A percentile compares a stretch with the other conserved stretches of the same genome.
phyloP scores from a whole-genome alignment of 1,140 invertebrate genomes.

The Diplogasteroides magnus region DNA sequence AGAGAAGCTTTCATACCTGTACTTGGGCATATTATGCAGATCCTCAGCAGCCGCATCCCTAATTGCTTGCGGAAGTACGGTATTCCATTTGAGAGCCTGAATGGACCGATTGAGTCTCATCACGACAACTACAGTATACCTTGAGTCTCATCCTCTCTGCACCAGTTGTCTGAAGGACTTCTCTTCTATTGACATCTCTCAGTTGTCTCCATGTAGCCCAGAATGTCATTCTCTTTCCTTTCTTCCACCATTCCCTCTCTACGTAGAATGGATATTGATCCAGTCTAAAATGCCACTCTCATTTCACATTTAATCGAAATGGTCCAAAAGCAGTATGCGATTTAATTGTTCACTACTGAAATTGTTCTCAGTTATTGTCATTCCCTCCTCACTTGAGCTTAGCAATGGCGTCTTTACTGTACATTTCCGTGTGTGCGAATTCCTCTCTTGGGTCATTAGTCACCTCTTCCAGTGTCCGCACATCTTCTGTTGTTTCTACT shows the following conservation, averaged over 20 bases:
- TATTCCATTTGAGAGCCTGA: constrained; percentile 50
- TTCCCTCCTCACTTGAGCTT: constrained; percentile 29
- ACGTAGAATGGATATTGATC: constrained; percentile 49
- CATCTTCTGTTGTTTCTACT: too few relatives aligned
- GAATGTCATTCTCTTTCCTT: constrained; percentile 51
- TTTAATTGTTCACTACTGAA: too few relatives aligned
- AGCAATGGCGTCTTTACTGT: constrained; percentile 24
- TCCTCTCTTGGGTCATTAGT: background rate
- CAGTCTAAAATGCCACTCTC: constrained; percentile 31
- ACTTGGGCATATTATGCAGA: constrained; percentile 21
- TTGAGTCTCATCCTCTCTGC: constrained; percentile 33
- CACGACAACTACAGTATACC: too few relatives aligned
- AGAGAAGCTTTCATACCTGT: constrained; percentile 10
- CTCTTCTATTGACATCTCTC: constrained; percentile 41
- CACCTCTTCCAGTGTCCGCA: too few relatives aligned
- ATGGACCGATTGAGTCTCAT: too few relatives aligned
- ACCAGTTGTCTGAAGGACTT: constrained; percentile 35
- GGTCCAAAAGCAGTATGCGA: background rate
- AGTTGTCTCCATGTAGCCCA: constrained; percentile 50
- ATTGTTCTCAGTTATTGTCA: background rate
- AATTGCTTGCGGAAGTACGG: constrained; percentile 49
- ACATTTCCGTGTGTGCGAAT: constrained; percentile 16
- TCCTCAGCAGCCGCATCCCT: constrained; percentile 46
- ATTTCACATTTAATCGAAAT: background rate
- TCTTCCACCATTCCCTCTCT: constrained; percentile 55